Evolutionary conservation across 2,888 invertebrate genomes (phyloP), one percentile per base, ranked within the genome.

Genomic region (Neoitamus cyanurus): DNA sequence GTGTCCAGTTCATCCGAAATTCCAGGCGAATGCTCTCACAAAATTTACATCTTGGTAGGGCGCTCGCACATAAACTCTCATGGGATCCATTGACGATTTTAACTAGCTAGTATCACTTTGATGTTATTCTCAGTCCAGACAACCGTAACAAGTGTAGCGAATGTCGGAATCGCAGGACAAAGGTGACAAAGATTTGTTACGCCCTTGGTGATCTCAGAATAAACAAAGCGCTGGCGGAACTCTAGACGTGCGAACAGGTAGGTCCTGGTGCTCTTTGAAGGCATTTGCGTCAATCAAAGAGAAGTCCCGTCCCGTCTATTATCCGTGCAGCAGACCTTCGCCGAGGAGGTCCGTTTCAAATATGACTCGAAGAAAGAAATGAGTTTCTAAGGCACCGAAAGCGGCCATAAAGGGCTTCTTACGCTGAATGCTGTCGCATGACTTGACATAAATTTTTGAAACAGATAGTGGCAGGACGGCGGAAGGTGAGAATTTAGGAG

Each of bases 101-200:
- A 58, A 25, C 11, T 15, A 73, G 20, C 9, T 2, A 73, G 11
- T 7, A 3, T 31, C 70, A 34, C 85, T 83, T 83, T 85, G 83
- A 77, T 42, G 28, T 77, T 13, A 25, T 25, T 25, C 15, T 46
- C 77, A 25, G 42, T 11, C 28, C 34, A 69, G 80, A 80, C 75
- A 72, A 20, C 80, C 69, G 37, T 70, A 83, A 69, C 84, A 85
- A 85, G 85, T 85, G 85, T 75, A 84, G 34, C 84, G 82, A 85
- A 83, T 85, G 75, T 58, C 46, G 28, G n/a, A 46, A 28, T 77
- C 77, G n/a, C 37, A 46, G 77, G 25, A 77, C 77, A 77, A 77
- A 77, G 28, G 84, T 85, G 85, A 85, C 85, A 85, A 72, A 28
- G 83, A 85, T 85, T 85, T 84, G 85, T 77, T 84, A 84, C 85